These are phyloP conservation scores for Catocala nupta DNA, from an alignment of 2,888 invertebrate genomes.

Conservation along the genomic window DNA sequence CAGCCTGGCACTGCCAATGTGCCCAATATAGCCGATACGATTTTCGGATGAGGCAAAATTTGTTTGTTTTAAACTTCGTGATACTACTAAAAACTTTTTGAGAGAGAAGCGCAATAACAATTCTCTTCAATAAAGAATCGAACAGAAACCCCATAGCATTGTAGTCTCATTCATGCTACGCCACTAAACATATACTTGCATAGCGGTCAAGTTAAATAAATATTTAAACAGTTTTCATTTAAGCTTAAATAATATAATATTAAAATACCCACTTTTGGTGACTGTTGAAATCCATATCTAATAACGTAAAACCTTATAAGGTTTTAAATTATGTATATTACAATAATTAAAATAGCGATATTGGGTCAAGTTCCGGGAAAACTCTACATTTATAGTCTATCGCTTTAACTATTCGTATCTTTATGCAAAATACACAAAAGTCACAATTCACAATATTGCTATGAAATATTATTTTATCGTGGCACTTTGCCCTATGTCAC, in stretches of 20 bases:
- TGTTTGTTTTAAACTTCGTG: no score
- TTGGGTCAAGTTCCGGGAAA: slow-evolving; percentile 7
- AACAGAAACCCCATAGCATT: no score
- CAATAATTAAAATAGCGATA: slow-evolving; percentile 5
- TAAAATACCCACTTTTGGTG: not conserved
- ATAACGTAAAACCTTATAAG: not conserved
- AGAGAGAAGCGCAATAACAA: no score
- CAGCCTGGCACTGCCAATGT: no score
- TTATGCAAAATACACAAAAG: slow-evolving; percentile 12
- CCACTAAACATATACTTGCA: no score
- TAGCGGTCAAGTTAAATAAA: not conserved
- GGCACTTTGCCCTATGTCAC: slow-evolving; percentile 9
- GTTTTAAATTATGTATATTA: slow-evolving; percentile 6
- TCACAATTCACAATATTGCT: slow-evolving; percentile 8
- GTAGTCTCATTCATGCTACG: no score
- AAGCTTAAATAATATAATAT: not conserved
- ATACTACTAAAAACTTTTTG: no score
- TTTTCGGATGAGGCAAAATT: no score
- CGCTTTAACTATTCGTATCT: not conserved
- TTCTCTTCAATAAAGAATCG: no score
- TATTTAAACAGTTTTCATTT: not conserved
- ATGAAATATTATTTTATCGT: slow-evolving; percentile 7
- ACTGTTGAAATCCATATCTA: not conserved
- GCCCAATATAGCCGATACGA: no score
- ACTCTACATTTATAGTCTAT: not conserved